Conservation (phyloP, 2,888 invertebrate genomes). For the Phortica okadai region DNA sequence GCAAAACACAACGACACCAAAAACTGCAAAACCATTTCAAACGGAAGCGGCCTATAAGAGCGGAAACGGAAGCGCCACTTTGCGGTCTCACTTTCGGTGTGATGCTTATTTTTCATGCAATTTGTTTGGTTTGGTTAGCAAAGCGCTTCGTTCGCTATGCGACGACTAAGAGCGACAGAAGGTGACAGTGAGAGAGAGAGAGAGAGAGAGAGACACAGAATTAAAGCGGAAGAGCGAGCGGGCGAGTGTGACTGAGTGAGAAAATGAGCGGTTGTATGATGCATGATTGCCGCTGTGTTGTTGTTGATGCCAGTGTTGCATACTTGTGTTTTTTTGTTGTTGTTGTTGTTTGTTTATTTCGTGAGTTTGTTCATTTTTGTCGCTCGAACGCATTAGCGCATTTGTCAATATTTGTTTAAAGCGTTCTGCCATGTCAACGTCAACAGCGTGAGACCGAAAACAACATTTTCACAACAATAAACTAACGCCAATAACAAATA, state of each 20-base stretch:
- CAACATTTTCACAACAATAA: slow-evolving; percentile 8
- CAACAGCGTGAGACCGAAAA: background rate
- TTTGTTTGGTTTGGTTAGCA: background rate
- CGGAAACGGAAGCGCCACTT: slow-evolving; percentile 19
- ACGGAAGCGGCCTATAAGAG: slow-evolving; percentile 11
- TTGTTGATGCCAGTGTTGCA: background rate
- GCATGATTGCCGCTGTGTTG: background rate
- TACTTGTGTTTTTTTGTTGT: background rate
- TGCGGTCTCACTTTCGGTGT: slow-evolving; percentile 18
- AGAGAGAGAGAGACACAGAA: background rate
- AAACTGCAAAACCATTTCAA: background rate
- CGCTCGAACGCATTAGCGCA: background rate
- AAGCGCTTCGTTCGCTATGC: background rate
- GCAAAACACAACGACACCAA: background rate
- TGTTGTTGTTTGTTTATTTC: slow-evolving; percentile 2
- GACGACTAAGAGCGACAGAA: background rate
- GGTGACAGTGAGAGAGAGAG: background rate
- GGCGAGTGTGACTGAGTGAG: too few species aligned
- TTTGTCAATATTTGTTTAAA: slow-evolving; percentile 19
- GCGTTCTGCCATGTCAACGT: background rate
- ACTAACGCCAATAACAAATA: slow-evolving; percentile 3
- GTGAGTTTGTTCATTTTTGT: background rate
- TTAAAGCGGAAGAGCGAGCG: too few species aligned
- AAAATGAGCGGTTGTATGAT: background rate
- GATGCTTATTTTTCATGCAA: slow-evolving; percentile 13